Evolutionary conservation across 2,888 invertebrate species (phyloP).

Genomic region (Diadegma fenestrale): DNA sequence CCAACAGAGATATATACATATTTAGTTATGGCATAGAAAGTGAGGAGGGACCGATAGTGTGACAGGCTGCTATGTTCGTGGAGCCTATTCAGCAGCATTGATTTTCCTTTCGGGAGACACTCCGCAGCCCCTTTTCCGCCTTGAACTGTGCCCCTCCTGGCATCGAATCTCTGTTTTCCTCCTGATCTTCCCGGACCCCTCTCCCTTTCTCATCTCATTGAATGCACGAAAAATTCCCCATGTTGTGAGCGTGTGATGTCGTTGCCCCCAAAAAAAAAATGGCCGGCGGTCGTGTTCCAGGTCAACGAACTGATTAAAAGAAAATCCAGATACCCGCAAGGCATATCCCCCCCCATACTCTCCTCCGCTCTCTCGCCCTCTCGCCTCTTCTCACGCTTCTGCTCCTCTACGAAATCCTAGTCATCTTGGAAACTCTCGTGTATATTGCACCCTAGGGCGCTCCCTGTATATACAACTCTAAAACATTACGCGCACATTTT

Average conservation of each 20-base stretch:
- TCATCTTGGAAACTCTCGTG: slow-evolving; percentile 56
- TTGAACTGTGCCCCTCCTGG: slow-evolving; percentile 59
- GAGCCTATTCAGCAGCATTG: slow-evolving; percentile 82
- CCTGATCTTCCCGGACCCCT: background rate
- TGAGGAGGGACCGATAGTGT: slow-evolving; percentile 68
- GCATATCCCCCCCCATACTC: slow-evolving; percentile 53
- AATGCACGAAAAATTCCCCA: slow-evolving; percentile 48
- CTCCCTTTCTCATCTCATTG: slow-evolving; percentile 40
- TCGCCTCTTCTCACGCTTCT: slow-evolving; percentile 1
- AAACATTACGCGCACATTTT: slow-evolving; percentile 31
- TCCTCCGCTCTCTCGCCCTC: background rate
- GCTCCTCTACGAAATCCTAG: slow-evolving; percentile 36
- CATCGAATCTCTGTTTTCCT: slow-evolving; percentile 55
- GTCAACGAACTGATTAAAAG: slow-evolving; percentile 73
- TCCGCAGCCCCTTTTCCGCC: slow-evolving; percentile 57
- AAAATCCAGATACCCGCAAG: slow-evolving; percentile 66
- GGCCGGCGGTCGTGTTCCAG: slow-evolving; percentile 64
- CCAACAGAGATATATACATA: slow-evolving; percentile 20
- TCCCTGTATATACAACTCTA: background rate
- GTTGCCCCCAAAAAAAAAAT: slow-evolving; percentile 67
- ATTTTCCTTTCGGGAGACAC: slow-evolving; percentile 79
- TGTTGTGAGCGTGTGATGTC: slow-evolving; percentile 52
- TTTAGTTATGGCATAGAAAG: slow-evolving; percentile 41
- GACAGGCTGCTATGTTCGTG: slow-evolving; percentile 72
- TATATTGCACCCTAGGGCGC: slow-evolving; percentile 28